Evolutionary conservation across 1,140 invertebrate genomes (phyloP).

Genomic region (Drosophila carrolli): DNA sequence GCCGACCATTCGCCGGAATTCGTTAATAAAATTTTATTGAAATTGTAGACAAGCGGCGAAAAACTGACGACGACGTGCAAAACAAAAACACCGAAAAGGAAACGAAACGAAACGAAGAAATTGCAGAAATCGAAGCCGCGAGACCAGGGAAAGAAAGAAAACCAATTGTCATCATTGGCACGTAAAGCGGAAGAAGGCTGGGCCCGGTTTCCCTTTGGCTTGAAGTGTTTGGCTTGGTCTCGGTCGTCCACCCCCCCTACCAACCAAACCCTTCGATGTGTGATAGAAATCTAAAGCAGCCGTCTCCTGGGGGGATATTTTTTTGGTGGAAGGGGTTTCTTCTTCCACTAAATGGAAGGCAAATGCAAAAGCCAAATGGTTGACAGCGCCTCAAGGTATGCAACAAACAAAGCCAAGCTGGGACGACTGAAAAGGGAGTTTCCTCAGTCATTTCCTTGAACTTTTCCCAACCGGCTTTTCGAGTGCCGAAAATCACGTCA

Average conservation of each 20-base stretch:
- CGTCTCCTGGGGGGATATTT: conserved; percentile 3
- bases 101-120: conserved; percentile 49
- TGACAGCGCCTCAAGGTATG: conserved; percentile 72
- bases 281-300: conserved; percentile 79
- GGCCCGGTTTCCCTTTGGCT: conserved; percentile 49
- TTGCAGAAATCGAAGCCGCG: conserved; percentile 72
- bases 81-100: conserved; percentile 65
- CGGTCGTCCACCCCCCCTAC: neutral
- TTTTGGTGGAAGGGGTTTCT: conserved; percentile 30
- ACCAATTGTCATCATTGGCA: conserved; percentile 82
- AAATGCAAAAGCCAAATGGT: conserved; percentile 75
- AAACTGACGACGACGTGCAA: conserved; percentile 81
- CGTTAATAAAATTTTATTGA: conserved; percentile 85
- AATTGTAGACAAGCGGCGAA: conserved; percentile 84
- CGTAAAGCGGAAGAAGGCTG: conserved; percentile 81
- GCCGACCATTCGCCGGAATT: conserved; percentile 83
- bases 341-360: conserved; percentile 51
- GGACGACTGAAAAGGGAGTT: conserved; percentile 1
- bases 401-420: conserved; percentile 55
- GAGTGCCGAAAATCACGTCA: conserved; percentile 70
- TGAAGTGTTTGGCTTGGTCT: conserved; percentile 67
- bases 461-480: conserved; percentile 18
- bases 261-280: conserved; percentile 20
- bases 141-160: conserved; percentile 64
- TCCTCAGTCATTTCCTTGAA: conserved; percentile 37